These are phyloP conservation scores for Leucosticte australis DNA, from an alignment of 2,113 vertebrate genomes.

Conservation along the genomic window DNA sequence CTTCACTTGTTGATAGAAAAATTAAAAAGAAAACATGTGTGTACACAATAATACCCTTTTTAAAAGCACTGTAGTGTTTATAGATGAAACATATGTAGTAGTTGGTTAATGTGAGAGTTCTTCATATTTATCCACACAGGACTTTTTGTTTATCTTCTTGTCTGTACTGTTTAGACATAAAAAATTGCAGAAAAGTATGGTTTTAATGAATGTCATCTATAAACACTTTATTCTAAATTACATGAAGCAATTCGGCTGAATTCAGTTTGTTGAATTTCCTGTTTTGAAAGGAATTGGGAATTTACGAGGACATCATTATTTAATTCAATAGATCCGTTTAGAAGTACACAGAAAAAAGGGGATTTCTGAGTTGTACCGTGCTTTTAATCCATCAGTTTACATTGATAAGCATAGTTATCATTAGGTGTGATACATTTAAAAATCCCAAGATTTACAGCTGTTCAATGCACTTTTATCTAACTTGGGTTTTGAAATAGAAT, in stretches of 20 bases:
- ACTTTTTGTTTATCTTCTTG: not conserved
- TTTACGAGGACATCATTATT: not conserved
- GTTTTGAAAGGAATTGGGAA: not conserved
- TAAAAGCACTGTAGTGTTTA: not conserved
- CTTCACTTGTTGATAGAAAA: not conserved
- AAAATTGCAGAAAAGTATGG: not conserved
- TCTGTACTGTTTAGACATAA: not conserved
- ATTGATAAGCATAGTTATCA: not conserved
- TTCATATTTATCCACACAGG: not conserved
- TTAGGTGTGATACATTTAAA: not conserved
- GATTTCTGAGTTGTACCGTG: rapidly evolving
- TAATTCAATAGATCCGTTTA: not conserved
- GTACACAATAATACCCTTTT: not conserved
- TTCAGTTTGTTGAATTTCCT: not conserved
- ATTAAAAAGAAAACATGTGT: not conserved
- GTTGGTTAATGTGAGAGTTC: not conserved
- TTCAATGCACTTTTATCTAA: not conserved
- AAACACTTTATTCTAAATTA: not conserved
- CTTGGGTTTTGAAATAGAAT: not conserved
- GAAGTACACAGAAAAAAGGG: not conserved
- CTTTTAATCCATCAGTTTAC: not conserved
- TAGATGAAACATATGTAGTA: not conserved
- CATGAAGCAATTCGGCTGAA: not conserved
- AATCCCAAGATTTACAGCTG: not conserved
- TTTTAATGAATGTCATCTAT: not conserved